Evolutionary conservation across 1,140 invertebrate species (phyloP).

Genomic region (Berghia stephanieae): DNA sequence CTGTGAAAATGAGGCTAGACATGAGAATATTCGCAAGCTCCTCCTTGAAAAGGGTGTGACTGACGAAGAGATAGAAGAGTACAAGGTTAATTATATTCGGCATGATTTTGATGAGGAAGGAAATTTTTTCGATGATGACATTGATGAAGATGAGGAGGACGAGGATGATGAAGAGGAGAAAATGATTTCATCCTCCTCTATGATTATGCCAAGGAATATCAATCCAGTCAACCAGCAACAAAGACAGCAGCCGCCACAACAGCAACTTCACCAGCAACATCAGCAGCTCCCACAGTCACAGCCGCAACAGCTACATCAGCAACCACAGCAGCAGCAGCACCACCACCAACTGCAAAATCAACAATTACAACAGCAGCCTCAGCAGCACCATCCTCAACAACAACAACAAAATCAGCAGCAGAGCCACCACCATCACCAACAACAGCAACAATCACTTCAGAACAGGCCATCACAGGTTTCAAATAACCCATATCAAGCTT

Average conservation of each 20-base stretch:
- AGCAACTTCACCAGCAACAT: neutral
- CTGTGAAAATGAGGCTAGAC: constrained; percentile 13
- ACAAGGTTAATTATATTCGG: neutral
- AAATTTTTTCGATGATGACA: neutral
- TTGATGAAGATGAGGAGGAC: constrained; percentile 19
- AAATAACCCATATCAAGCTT: neutral
- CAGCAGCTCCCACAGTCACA: neutral
- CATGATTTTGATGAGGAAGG: neutral
- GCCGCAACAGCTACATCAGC: neutral
- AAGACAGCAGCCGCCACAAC: neutral
- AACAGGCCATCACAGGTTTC: neutral
- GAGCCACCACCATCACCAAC: neutral
- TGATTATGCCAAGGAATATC: neutral
- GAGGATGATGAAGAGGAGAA: constrained; percentile 15
- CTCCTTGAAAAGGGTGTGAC: constrained; percentile 29
- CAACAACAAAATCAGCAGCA: neutral
- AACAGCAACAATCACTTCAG: neutral
- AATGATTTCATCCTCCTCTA: constrained; percentile 26
- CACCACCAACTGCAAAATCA: neutral
- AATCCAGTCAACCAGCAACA: neutral
- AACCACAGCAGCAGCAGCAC: neutral
- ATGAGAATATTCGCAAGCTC: constrained; percentile 19
- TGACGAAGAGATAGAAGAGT: constrained; percentile 12
- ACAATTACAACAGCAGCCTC: neutral
- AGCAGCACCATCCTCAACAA: neutral